phyloP scores from a whole-genome alignment of 2,888 invertebrate species.

The Criorhina ranunculi region DNA sequence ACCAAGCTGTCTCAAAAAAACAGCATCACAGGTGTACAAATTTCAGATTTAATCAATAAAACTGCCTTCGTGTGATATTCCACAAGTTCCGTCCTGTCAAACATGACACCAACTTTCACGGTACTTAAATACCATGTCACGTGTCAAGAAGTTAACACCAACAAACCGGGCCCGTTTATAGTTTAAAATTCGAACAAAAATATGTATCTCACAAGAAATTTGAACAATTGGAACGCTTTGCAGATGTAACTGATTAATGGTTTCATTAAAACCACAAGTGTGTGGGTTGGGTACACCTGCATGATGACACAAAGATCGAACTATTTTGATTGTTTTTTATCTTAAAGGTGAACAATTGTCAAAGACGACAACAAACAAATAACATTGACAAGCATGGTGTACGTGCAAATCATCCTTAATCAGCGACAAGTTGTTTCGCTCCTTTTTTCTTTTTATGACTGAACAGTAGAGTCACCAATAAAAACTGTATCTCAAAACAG shows the following conservation, averaged over 20 bases:
- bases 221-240: neutral
- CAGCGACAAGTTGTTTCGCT: slow-evolving; percentile 5
- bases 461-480: slow-evolving; percentile 7
- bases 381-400: neutral
- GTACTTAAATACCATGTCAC: neutral
- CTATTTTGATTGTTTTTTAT: slow-evolving; percentile 12
- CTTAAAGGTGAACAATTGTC: neutral
- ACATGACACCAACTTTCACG: neutral
- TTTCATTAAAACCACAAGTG: slow-evolving; percentile 9
- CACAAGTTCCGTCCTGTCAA: too few relatives aligned
- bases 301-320: slow-evolving; percentile 3
- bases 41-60: neutral
- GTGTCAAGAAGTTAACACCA: neutral
- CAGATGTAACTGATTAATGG: neutral
- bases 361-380: slow-evolving; percentile 23
- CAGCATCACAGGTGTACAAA: neutral
- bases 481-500: too few relatives aligned
- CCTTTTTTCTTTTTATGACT: neutral
- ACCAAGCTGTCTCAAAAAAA: neutral
- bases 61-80: too few relatives aligned
- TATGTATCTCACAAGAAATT: too few relatives aligned
- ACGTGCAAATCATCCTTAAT: slow-evolving; percentile 53
- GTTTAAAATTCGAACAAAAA: too few relatives aligned
- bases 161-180: slow-evolving; percentile 9
- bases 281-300: neutral